phyloP scores from a whole-genome alignment of 2,797 vertebrate species.

The Scolopax bukidnonensis region DNA sequence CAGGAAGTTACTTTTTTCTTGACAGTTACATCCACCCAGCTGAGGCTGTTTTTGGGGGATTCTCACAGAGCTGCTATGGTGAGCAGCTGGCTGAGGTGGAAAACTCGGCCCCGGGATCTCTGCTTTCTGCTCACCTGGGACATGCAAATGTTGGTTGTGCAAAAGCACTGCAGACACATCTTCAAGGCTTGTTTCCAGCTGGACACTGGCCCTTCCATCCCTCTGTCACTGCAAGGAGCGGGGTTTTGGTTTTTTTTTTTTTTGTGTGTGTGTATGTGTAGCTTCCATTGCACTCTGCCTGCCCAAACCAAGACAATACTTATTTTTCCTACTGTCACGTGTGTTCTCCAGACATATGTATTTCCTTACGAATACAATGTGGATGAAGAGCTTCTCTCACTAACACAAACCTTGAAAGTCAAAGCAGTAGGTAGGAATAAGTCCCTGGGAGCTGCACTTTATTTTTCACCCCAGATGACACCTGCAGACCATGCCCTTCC shows the following conservation, averaged over 20 bases:
- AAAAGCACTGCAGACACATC: background rate
- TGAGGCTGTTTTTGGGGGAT: background rate
- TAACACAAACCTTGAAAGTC: background rate
- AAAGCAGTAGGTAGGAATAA: background rate
- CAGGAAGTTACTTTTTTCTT: constrained; percentile 19
- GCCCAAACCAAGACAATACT: background rate
- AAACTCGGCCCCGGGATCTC: background rate
- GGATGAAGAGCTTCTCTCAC: background rate
- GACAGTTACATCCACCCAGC: constrained; percentile 17
- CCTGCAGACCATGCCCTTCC: constrained; percentile 62
- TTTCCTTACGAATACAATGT: background rate
- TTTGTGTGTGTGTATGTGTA: background rate
- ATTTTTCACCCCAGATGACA: constrained; percentile 33
- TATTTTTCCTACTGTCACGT: background rate
- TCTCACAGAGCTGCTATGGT: background rate
- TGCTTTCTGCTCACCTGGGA: background rate
- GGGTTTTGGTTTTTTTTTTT: background rate
- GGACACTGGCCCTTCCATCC: background rate
- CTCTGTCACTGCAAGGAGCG: background rate
- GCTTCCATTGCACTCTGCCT: background rate
- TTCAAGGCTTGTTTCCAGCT: background rate
- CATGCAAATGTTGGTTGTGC: background rate
- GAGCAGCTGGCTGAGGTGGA: background rate
- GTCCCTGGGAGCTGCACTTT: background rate
- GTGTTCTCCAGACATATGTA: background rate